Base-by-base conservation (phyloP, 2,888 invertebrate genomes). In the Acanthococcus lagerstroemiae region DNA sequence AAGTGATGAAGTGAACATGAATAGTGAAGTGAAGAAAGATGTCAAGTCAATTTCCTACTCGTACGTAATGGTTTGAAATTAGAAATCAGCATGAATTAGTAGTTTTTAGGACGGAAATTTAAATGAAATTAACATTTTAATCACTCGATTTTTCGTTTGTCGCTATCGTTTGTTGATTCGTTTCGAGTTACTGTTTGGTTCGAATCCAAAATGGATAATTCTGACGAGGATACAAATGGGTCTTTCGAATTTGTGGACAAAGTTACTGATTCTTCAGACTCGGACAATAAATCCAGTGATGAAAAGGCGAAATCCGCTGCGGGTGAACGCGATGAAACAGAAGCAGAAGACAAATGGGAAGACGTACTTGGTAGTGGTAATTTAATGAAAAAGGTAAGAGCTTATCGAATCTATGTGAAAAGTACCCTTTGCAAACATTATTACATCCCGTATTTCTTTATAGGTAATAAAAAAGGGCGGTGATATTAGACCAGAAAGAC, bases 191-290 rank as follows among this genome's bases (percentile, higher is more conserved):
- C n/a, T n/a, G n/a, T n/a, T n/a, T n/a, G n/a, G n/a, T 37, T 37
- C 3, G 37, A 15, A 37, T 2, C 3, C 22, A 21, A 27, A 27
- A 60, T 50, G 48, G 60, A 60, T 30, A 45, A 60, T 60, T 60
- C 65, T 15, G 65, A 65, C 30, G 65, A 65, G 55, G 65, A 65
- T 46, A 65, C 65, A 19, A 65, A 65, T 55, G 65, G 65, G 26
- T 65, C 65, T 17, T 65, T 65, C n/a, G 65, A 65, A 55, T 55
- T 65, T 25, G 55, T 65, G 19, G 65, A 65, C n/a, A 65, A 55
- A 65, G 17, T 55, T 19, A 55, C 55, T 9, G 65, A 65, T 55
- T 65, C 45, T 17, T 54, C 54, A 2, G 63, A 63, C 19, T 24
- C 63, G 12, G 65, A 65, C 27, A 55, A 37, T 55, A 54, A 65